These are phyloP conservation scores for Apocrypta bakeri DNA, from an alignment of 1,140 invertebrate species.

Conservation along the genomic window DNA sequence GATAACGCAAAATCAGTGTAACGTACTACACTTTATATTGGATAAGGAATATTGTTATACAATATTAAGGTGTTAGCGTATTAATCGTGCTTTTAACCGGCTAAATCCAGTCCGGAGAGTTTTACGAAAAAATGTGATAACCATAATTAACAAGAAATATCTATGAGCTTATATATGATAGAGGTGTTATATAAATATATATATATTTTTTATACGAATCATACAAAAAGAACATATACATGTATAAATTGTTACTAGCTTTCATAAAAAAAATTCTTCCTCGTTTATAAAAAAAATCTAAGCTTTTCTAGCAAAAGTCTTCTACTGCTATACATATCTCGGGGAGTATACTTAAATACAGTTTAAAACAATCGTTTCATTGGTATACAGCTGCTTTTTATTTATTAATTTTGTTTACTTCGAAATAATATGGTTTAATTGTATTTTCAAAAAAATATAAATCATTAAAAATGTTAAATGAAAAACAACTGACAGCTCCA, in stretches of 20 bases:
- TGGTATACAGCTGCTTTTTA: background rate
- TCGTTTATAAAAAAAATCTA: background rate
- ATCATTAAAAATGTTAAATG: background rate
- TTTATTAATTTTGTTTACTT: constrained; percentile 2
- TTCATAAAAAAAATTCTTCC: background rate
- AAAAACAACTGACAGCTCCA: background rate
- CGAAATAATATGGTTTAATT: no score
- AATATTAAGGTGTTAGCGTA: constrained; percentile 7
- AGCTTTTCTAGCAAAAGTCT: constrained; percentile 14
- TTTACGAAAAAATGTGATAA: background rate
- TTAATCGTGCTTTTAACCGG: background rate
- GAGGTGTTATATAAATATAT: background rate
- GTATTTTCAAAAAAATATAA: background rate
- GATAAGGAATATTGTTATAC: background rate
- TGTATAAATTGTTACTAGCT: background rate
- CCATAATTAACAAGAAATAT: background rate
- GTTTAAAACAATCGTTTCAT: background rate
- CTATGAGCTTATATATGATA: background rate
- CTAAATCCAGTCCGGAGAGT: background rate
- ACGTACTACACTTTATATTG: background rate
- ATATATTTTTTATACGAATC: background rate
- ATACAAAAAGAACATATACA: background rate
- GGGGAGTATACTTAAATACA: constrained; percentile 24
- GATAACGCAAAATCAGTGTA: background rate
- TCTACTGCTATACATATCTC: background rate